These are phyloP conservation scores for Orthosia gracilis DNA, from an alignment of 2,888 invertebrate species.

Conservation along the genomic window DNA sequence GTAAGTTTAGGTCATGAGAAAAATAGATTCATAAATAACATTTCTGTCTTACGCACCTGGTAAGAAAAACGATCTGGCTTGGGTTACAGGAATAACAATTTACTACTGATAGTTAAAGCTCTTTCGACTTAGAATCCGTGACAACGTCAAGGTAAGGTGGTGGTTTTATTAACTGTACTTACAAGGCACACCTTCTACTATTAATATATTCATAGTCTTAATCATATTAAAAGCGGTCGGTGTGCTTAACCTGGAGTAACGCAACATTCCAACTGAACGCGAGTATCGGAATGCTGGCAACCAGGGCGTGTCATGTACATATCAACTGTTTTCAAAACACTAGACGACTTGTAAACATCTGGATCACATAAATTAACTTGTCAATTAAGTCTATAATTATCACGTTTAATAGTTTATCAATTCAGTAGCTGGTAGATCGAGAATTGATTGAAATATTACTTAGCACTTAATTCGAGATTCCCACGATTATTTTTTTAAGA, in stretches of 20 bases:
- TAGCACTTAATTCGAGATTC: conserved; percentile 11
- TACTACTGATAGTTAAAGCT: background rate
- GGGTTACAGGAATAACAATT: background rate
- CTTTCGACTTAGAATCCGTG: background rate
- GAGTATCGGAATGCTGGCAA: conserved; percentile 57
- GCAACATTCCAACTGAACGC: conserved; percentile 54
- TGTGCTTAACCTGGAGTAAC: conserved; percentile 43
- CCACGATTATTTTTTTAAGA: conserved; percentile 2
- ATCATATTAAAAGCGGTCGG: conserved; percentile 44
- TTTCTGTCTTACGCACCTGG: background rate
- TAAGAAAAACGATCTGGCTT: background rate
- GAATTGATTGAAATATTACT: conserved; percentile 14
- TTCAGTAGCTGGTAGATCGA: conserved; percentile 7
- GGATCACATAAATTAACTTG: conserved; percentile 43
- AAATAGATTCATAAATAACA: background rate
- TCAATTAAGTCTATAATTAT: conserved; percentile 40
- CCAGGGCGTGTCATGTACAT: conserved; percentile 57
- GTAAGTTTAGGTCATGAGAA: conserved; percentile 1
- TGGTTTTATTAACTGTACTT: conserved; percentile 1
- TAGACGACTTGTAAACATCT: conserved; percentile 37
- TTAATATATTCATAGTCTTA: conserved; percentile 46
- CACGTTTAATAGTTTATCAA: conserved; percentile 17
- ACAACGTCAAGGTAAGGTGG: conserved; percentile 18
- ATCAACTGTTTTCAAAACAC: conserved; percentile 51
- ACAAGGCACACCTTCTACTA: conserved; percentile 15